Conservation (phyloP, 2,797 vertebrate species). For the Apogon hyalosoma region DNA sequence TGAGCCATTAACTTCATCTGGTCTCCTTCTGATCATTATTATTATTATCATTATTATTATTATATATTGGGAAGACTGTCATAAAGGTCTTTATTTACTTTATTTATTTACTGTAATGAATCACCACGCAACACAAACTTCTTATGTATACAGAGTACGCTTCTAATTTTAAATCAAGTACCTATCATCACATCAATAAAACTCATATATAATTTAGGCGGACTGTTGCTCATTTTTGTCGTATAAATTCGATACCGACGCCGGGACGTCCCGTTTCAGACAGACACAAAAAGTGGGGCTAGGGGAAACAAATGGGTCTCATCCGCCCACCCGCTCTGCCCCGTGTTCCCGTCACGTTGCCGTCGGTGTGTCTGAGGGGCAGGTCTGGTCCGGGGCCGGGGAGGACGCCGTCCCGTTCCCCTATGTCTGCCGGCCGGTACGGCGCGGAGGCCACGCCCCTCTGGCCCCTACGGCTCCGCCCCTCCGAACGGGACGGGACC, state of each 20-base stretch:
- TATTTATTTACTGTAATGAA: too few species aligned
- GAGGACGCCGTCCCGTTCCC: conserved; percentile 4
- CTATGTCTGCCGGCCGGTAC: conserved; percentile 52
- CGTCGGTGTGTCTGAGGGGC: conserved; percentile 13
- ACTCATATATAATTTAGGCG: not conserved
- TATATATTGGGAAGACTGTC: too few species aligned
- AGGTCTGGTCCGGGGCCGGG: conserved; percentile 7
- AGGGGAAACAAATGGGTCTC: conserved; percentile 10
- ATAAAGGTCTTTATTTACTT: too few species aligned
- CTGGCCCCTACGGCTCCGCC: conserved; percentile 81
- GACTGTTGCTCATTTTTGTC: conserved; percentile 13
- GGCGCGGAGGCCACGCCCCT: conserved; percentile 62
- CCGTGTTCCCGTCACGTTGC: conserved; percentile 66
- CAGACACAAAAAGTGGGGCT: conserved; percentile 3
- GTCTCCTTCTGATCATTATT: too few species aligned
- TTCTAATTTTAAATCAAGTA: not conserved
- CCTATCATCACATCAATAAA: not conserved
- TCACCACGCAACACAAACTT: too few species aligned
- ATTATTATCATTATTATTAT: too few species aligned
- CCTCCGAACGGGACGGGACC: conserved; percentile 87
- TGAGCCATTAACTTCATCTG: too few species aligned
- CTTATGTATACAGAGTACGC: not conserved
- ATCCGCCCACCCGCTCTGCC: conserved; percentile 47
- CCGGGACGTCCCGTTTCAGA: conserved; percentile 50
- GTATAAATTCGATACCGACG: conserved; percentile 18